Evolutionary conservation across 2,888 invertebrate genomes (phyloP).

Genomic region (Maniola hyperantus): DNA sequence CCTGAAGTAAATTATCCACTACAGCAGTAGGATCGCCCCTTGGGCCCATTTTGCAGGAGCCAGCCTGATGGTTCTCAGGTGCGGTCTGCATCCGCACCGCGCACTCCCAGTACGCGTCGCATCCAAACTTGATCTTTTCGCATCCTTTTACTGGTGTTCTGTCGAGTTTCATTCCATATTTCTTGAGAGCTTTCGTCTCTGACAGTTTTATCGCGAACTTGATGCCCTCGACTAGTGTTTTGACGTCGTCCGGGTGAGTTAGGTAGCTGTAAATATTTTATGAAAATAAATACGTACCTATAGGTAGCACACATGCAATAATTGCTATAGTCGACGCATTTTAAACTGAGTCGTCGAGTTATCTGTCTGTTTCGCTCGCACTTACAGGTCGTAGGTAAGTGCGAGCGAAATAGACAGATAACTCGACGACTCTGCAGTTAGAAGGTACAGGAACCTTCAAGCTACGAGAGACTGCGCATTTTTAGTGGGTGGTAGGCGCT

Average conservation of each 20-base stretch:
- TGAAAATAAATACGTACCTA: background rate
- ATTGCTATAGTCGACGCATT: too few species aligned
- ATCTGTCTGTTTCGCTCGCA: too few species aligned
- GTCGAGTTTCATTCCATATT: constrained; percentile 89
- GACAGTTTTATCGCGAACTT: constrained; percentile 88
- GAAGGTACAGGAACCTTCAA: too few species aligned
- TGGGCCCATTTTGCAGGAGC: constrained; percentile 93
- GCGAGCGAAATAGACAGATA: too few species aligned
- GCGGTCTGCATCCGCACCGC: constrained; percentile 88
- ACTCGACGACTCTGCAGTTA: too few species aligned
- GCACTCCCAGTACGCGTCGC: constrained; percentile 91
- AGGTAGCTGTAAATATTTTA: constrained; percentile 78
- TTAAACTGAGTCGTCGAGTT: too few species aligned
- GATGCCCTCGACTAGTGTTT: constrained; percentile 91
- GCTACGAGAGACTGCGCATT: too few species aligned
- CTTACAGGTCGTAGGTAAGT: too few species aligned
- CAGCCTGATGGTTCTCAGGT: constrained; percentile 92
- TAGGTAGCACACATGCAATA: too few species aligned
- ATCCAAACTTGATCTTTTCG: constrained; percentile 87
- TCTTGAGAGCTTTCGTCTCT: constrained; percentile 83
- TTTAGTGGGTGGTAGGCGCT: too few species aligned
- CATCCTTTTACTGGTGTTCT: constrained; percentile 88
- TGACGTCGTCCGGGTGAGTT: constrained; percentile 90
- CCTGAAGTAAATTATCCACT: constrained; percentile 86
- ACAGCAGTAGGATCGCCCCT: constrained; percentile 87